Evolutionary conservation across 2,797 vertebrate genomes (phyloP).

Genomic region (Lacerta bilineata): DNA sequence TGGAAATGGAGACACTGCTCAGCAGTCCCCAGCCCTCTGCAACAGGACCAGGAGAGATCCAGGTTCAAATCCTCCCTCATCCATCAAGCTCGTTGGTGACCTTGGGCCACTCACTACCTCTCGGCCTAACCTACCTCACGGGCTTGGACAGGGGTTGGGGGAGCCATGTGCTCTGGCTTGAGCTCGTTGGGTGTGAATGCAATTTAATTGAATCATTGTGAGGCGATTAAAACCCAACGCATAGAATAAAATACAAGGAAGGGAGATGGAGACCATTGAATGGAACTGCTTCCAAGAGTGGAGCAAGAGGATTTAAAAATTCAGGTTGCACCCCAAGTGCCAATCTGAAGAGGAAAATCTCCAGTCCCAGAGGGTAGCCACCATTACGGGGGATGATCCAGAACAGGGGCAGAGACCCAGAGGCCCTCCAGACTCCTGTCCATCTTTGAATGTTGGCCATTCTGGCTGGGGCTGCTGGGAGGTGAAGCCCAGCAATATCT

Average conservation of each 20-base stretch:
- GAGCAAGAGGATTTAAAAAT: background rate
- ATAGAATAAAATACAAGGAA: background rate
- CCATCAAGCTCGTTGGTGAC: background rate
- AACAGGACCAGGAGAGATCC: background rate
- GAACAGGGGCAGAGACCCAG: too few species aligned
- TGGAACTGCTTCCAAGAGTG: background rate
- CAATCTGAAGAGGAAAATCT: background rate
- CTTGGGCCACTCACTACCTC: background rate
- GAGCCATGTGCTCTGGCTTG: background rate
- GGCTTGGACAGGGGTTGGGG: background rate
- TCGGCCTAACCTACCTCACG: background rate
- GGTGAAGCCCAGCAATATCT: too few species aligned
- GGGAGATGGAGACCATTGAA: background rate
- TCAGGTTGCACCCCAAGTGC: background rate
- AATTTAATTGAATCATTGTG: background rate
- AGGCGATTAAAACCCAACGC: background rate
- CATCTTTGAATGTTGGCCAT: too few species aligned
- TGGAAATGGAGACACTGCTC: background rate
- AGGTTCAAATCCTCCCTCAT: background rate
- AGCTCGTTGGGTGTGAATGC: background rate
- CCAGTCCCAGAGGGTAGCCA: background rate
- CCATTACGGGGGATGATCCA: background rate
- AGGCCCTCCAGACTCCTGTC: too few species aligned
- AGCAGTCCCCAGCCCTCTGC: background rate
- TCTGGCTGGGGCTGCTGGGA: too few species aligned